Conservation (phyloP, 2,888 invertebrate species). For the Urechis unicinctus region DNA sequence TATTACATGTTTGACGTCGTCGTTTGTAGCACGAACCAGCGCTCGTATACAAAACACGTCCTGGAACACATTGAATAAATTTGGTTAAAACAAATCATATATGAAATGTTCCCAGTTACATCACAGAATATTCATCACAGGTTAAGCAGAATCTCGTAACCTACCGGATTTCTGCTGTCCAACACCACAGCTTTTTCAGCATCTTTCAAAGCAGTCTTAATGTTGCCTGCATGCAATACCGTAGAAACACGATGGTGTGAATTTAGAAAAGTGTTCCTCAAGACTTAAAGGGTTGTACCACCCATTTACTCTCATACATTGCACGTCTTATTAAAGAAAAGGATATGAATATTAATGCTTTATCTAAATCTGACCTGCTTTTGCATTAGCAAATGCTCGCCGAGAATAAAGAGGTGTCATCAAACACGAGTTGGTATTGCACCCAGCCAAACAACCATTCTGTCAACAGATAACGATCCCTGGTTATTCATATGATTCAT, state of each 20-base stretch:
- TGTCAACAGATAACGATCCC: conserved; percentile 17
- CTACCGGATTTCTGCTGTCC: conserved; percentile 37
- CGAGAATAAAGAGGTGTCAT: conserved; percentile 40
- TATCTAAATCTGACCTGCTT: conserved; percentile 23
- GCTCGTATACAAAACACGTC: conserved; percentile 40
- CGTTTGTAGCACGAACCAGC: conserved; percentile 28
- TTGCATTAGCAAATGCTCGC: conserved; percentile 32
- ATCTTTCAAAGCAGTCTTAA: conserved; percentile 27
- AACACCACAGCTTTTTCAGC: conserved; percentile 39
- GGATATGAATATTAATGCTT: not conserved
- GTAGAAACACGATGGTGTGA: too few species aligned
- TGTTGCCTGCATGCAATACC: conserved; percentile 24
- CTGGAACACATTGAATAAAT: conserved; percentile 21
- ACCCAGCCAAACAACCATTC: conserved; percentile 43
- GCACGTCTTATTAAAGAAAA: too few species aligned
- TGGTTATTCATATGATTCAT: not conserved
- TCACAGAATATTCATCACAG: too few species aligned
- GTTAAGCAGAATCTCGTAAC: not conserved
- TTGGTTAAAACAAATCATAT: too few species aligned
- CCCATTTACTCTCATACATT: too few species aligned
- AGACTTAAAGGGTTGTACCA: too few species aligned
- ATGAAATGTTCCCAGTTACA: too few species aligned
- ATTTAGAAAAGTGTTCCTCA: too few species aligned
- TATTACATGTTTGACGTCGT: too few species aligned
- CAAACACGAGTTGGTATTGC: conserved; percentile 37